Base-by-base conservation (phyloP, 2,113 vertebrate genomes). In the Otocyon megalotis region DNA sequence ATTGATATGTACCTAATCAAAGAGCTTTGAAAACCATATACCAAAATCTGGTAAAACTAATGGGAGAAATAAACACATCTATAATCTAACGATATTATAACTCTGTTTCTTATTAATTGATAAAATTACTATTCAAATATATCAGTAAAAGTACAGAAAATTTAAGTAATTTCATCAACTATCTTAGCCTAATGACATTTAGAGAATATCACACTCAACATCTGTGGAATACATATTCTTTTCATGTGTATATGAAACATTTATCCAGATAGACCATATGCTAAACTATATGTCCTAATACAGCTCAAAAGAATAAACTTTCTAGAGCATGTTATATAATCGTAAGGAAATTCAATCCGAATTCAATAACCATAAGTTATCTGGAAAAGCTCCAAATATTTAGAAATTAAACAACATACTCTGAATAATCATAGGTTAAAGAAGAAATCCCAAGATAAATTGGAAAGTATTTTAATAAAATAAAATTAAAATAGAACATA, bases 331-430 rank as follows among this genome's bases (percentile, higher is more conserved):
- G 11, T 50, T 56, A 8, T 69, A 6, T 58, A 24, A 77, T 8
- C 2, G 6, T 8, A 74, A 93, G 35, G 10, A 1, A 93, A 67
- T 48, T 82, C 76, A 77, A 15, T 83, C 22, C 30, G 4, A 83
- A 79, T 15, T 63, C 26, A 65, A 86, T 32, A 77, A 58, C 14
- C 32, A 4, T 63, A 94, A 92, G 8, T 43, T 58, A 71, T 12
- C 14, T 54, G 53, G 8, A 65, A 93, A 93, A 58, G 0, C 13
- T 90, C 35, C 30, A 50, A 88, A 79, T 91, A 84, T n/a, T 92
- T 91, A 79, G 24, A 93, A 96, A 63, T 86, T 82, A 87, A 86
- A 20, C 28, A 28, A 93, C 13, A 71, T 28, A n/a, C 13, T 69
- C 15, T 43, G 80, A 92, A 72, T 67, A 86, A 16, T 2, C 35